Conservation (phyloP, 2,113 vertebrate genomes). For the Psittacara wagleri region DNA sequence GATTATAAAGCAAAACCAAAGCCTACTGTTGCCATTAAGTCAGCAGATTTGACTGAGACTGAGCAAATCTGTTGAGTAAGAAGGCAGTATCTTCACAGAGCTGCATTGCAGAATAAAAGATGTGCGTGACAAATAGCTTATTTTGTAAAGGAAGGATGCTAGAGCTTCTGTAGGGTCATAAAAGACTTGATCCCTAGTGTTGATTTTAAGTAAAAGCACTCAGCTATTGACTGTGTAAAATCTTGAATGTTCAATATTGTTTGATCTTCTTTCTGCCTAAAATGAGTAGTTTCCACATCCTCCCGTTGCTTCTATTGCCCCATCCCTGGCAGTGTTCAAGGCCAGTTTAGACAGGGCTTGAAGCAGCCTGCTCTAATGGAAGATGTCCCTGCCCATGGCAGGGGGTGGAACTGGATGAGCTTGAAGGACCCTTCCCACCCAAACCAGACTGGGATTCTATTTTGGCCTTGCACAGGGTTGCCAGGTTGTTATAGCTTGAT, state of each 20-base stretch:
- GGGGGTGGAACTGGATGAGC: background rate
- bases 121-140: background rate
- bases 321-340: background rate
- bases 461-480: background rate
- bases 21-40: background rate
- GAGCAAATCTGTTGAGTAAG: background rate
- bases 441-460: background rate
- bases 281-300: background rate
- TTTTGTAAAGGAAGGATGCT: background rate
- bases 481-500: background rate
- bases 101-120: background rate
- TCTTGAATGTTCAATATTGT: background rate
- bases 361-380: background rate
- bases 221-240: background rate
- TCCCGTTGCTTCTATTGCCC: background rate
- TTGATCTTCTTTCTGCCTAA: background rate
- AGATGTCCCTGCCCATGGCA: background rate
- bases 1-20: background rate
- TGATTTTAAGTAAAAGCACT: background rate
- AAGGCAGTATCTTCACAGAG: background rate
- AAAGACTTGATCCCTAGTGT: background rate
- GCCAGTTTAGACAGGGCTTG: background rate
- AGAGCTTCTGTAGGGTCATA: background rate
- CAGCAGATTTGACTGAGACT: background rate
- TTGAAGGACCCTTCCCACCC: background rate